A percentile compares a stretch with the other conserved stretches of the same genome.
phyloP scores from a whole-genome alignment of 2,113 vertebrate genomes.

The Candoia aspera region DNA sequence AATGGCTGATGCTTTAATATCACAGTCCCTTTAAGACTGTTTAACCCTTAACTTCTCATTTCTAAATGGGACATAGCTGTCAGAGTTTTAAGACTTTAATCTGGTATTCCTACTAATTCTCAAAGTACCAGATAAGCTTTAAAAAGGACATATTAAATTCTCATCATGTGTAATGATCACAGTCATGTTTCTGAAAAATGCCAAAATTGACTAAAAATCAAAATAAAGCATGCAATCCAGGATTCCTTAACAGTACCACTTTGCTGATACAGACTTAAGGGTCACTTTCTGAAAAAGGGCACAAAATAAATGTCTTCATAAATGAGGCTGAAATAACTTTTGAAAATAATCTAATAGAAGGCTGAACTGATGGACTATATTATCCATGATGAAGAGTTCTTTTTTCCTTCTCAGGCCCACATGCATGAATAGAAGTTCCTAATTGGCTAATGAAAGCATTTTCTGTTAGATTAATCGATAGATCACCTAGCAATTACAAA shows the following conservation, averaged over 20 bases:
- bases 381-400: not conserved
- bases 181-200: not conserved
- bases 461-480: not conserved
- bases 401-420: not conserved
- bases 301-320: not conserved
- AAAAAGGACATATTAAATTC: not conserved
- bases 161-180: not conserved
- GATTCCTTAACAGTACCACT: not conserved
- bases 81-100: not conserved
- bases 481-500: not conserved
- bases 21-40: not conserved
- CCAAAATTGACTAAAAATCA: not conserved
- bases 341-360: not conserved
- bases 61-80: not conserved
- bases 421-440: not conserved
- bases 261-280: not conserved
- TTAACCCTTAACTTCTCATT: not conserved
- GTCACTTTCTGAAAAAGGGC: not conserved
- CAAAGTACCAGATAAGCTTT: not conserved
- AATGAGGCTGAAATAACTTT: not conserved
- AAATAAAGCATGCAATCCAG: not conserved
- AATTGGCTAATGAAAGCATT: not conserved
- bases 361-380: not conserved
- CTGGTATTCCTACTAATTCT: not conserved
- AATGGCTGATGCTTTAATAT: not conserved